Percentiles rank a stretch among this genome's conserved stretches.
Conservation (phyloP, 2,888 invertebrate genomes). For the Sarcophaga caerulescens region DNA sequence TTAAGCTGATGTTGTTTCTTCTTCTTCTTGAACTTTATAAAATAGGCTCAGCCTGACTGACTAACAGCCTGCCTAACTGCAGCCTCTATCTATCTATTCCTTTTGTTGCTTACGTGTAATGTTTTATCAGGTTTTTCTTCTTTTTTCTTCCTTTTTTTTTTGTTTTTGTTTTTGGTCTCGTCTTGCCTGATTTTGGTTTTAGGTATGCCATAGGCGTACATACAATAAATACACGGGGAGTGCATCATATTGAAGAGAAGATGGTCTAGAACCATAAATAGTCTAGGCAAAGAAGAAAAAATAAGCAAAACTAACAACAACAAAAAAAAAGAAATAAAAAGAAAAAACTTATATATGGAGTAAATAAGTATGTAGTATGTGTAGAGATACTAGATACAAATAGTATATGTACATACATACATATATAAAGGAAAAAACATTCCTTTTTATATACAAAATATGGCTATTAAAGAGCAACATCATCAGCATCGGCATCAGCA, state of each 20-base stretch:
- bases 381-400: neutral
- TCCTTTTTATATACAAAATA: neutral
- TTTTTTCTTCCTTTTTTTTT: neutral
- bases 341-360: conserved; percentile 10
- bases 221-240: neutral
- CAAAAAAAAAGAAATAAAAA: neutral
- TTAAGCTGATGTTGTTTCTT: neutral
- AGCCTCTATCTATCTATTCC: too few species aligned
- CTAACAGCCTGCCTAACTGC: neutral
- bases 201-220: conserved; percentile 23
- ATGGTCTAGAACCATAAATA: conserved; percentile 47
- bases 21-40: neutral
- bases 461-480: conserved; percentile 33
- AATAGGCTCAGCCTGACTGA: neutral
- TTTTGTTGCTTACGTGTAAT: neutral
- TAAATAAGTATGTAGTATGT: neutral
- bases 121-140: neutral
- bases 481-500: conserved; percentile 58
- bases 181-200: neutral
- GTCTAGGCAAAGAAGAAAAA: conserved; percentile 21
- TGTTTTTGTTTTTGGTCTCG: conserved; percentile 38
- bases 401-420: neutral
- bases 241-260: neutral
- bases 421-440: neutral
- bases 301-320: too few species aligned